Base-by-base conservation (phyloP, 2,888 invertebrate genomes). In the Ctenicera cuprea region DNA sequence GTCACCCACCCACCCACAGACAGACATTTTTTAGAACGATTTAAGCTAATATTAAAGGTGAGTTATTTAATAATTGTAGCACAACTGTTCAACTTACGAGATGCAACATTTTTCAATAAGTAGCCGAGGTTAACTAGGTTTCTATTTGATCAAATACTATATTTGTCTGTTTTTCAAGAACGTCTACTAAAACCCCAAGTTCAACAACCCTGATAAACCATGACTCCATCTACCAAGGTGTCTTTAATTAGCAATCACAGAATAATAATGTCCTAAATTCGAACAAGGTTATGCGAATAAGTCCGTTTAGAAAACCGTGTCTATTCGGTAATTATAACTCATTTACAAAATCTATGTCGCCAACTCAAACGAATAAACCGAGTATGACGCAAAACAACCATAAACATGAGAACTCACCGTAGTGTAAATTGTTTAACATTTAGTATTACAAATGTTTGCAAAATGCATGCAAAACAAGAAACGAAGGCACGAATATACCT, bases 321-420 rank as follows among this genome's bases (percentile, higher is more conserved):
- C n/a, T 14, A 33, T 62, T 62, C 26, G 30, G 43, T 22, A 62
- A 62, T 20, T 43, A 43, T 45, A 4, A 45, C 45, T 62, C 62
- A 43, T 45, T 14, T 45, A 45, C 14, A 62, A 62, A 33, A 62
- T 43, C 45, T n/a, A 26, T 62, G 62, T 45, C 61, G 61, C 61
- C 30, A 62, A 43, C 18, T 30, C 43, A 45, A 45, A 30, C 30
- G 30, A 41, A 62, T 38, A 62, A 41, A 38, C n/a, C 26, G 20
- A 12, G 3, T 45, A 38, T 37, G 14, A 18, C 11, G 59, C 38
- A 59, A 59, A 59, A 52, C 18, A 22, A 54, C 8, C 3, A 59
- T 18, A 59, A 59, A 30, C 59, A n/a, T 59, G 59, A 59, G 59
- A 59, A 59, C 18, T 20, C 1, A 14, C 5, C 4, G 11, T 33